Base-by-base conservation (phyloP, 2,113 vertebrate species). In the Panthera leo region DNA sequence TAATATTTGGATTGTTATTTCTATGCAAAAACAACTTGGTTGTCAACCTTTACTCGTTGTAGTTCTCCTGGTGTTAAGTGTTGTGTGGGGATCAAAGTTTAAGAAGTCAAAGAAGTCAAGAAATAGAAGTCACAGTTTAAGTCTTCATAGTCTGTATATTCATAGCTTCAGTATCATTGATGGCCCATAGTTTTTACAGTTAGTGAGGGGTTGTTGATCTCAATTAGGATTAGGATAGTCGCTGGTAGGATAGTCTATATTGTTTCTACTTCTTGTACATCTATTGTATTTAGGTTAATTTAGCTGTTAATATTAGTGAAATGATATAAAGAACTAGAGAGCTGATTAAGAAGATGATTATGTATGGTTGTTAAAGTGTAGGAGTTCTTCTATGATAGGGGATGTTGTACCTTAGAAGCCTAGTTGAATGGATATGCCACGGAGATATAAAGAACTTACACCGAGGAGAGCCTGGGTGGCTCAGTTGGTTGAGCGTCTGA, bases 1-100 rank as follows among this genome's bases (percentile, higher is more conserved):
- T 0, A 89, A 3, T 0, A 87, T 11, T 0, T n/a, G 73, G 0
- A 78, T 16, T 0, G 55, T 63, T 0, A 71, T 45, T 42, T 93
- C 80, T 11, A 48, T 89, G 0, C 89, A 93, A 91, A 0, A 0
- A 91, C 0, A 0, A 97, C 1, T 0, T 31, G 29, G 0, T 95
- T 80, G 0, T 95, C 96, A 0, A 91, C 83, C 7, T 98, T 84
- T 5, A 96, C 1, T 0, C 97, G 10, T 0, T 73, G 31, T 0
- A 89, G 53, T 0, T 82, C 18, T 0, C 89, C 78, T 8, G 31
- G 9, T 3, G 13, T 0, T 68, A 36, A 7, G 0, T 96, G 42
- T 11, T 55, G 0, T 0, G 82, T 91, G 0, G 82, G 93, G 0
- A 7, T 5, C 7, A 97, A 91, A 70, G 27, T 76, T 76, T 76